A percentile compares a stretch with the other conserved stretches of the same genome.
Conservation (phyloP, 2,888 invertebrate species). For the Drosophila hamatofila region DNA sequence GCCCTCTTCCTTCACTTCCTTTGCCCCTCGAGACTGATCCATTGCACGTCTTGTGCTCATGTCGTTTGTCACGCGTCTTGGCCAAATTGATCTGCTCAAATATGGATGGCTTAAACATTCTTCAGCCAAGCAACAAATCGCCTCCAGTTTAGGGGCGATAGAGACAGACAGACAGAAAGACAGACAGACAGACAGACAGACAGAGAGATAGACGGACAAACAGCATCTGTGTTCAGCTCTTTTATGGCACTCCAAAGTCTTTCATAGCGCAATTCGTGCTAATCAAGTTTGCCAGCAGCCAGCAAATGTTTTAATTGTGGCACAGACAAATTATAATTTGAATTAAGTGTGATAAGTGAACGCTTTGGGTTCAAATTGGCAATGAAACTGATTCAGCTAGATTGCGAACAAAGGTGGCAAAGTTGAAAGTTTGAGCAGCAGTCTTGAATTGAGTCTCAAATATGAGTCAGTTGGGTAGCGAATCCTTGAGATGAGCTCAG, state of each 20-base stretch:
- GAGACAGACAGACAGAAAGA: background rate
- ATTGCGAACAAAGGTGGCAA: background rate
- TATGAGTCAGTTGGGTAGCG: too few species aligned
- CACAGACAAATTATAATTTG: constrained; percentile 55
- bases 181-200: background rate
- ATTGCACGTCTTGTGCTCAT: constrained; percentile 6
- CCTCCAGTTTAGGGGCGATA: background rate
- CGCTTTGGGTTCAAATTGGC: constrained; percentile 42
- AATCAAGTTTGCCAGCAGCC: constrained; percentile 36
- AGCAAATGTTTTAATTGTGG: constrained; percentile 30
- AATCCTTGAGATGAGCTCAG: too few species aligned
- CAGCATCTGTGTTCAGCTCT: constrained; percentile 26
- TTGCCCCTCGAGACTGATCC: background rate
- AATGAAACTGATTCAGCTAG: constrained; percentile 46
- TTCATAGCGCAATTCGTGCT: constrained; percentile 54
- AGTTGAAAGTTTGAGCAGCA: background rate
- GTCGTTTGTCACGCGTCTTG: constrained; percentile 47
- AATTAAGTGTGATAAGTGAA: constrained; percentile 58
- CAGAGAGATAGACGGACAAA: background rate
- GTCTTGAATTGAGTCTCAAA: background rate
- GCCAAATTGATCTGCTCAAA: constrained; percentile 44
- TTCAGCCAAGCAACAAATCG: background rate
- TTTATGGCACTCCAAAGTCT: constrained; percentile 62
- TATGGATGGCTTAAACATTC: constrained; percentile 36
- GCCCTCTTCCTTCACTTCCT: background rate